Evolutionary conservation across 1,140 invertebrate species (phyloP).

Genomic region (Orussus abietinus): DNA sequence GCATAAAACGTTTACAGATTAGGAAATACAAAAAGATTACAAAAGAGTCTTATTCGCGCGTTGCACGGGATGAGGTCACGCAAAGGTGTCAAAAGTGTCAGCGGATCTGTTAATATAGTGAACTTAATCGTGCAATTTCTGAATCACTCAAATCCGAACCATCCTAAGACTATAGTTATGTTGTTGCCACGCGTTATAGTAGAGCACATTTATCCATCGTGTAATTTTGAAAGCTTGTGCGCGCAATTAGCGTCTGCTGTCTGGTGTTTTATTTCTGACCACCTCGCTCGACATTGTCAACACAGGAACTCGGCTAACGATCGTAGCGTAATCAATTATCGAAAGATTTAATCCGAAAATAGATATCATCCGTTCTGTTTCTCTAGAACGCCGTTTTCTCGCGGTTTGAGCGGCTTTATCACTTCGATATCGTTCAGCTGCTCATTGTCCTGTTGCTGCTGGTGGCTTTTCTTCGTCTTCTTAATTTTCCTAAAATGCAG

Average conservation of each 20-base stretch:
- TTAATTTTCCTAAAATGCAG: slow-evolving; percentile 10
- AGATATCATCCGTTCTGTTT: slow-evolving; percentile 37
- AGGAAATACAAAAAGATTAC: too few relatives aligned
- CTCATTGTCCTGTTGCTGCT: slow-evolving; percentile 28
- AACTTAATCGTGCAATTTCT: too few relatives aligned
- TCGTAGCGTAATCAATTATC: background rate
- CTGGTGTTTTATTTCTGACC: background rate
- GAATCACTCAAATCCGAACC: too few relatives aligned
- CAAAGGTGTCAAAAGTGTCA: too few relatives aligned
- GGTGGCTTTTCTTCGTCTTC: slow-evolving; percentile 25
- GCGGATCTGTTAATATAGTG: too few relatives aligned
- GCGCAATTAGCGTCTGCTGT: background rate
- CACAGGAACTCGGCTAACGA: background rate
- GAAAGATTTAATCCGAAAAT: background rate
- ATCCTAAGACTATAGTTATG: too few relatives aligned
- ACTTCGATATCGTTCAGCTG: slow-evolving; percentile 31
- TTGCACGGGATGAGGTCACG: too few relatives aligned
- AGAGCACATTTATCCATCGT: background rate
- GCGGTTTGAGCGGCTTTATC: slow-evolving; percentile 35
- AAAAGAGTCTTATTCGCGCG: too few relatives aligned
- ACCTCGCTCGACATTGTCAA: background rate
- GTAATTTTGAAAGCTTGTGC: background rate
- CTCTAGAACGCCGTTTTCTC: slow-evolving; percentile 40
- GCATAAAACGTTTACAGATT: too few relatives aligned
- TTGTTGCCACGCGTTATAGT: too few relatives aligned